These are phyloP conservation scores for Morus bassanus DNA, from an alignment of 2,797 vertebrate genomes.

Conservation along the genomic window DNA sequence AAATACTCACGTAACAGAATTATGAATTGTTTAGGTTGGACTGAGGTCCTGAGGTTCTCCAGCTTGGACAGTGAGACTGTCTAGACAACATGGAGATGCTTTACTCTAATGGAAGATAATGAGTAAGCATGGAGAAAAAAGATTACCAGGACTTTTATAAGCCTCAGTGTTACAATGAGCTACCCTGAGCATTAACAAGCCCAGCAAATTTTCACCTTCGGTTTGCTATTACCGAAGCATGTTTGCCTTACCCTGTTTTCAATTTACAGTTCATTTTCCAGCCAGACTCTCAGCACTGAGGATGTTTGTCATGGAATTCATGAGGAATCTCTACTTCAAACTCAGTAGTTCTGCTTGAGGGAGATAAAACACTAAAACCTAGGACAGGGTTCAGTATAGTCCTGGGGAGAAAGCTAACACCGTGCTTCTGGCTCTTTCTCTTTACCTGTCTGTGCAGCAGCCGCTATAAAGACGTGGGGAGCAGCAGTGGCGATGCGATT, in stretches of 20 bases:
- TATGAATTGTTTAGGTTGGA: background rate
- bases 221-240: background rate
- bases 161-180: background rate
- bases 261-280: conserved; percentile 29
- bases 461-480: background rate
- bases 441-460: background rate
- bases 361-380: background rate
- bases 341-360: background rate
- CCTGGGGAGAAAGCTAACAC: background rate
- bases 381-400: background rate
- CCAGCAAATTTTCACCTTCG: background rate
- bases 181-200: background rate
- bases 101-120: background rate
- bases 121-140: background rate
- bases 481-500: background rate
- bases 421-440: background rate
- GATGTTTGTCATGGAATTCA: background rate
- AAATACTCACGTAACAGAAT: background rate
- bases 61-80: background rate
- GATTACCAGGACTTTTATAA: background rate
- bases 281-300: background rate
- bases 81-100: background rate
- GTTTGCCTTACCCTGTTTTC: background rate
- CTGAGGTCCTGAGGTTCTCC: background rate
- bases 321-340: background rate